These are phyloP conservation scores for Stenoptilia bipunctidactyla DNA, from an alignment of 2,888 invertebrate genomes.

Conservation along the genomic window DNA sequence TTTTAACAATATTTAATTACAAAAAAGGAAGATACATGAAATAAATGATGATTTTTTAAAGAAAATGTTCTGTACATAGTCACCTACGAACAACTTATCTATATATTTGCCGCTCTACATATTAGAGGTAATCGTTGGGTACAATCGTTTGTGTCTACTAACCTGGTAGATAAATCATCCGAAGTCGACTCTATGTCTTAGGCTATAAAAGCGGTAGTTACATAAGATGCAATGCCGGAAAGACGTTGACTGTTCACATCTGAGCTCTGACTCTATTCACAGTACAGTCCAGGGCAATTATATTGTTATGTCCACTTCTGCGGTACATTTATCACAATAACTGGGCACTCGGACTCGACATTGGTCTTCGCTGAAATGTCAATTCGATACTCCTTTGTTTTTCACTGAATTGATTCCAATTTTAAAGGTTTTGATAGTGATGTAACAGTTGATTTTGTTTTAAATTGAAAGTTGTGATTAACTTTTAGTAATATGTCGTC, in stretches of 20 bases:
- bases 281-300: slow-evolving; percentile 66
- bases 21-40: too few relatives aligned
- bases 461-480: slow-evolving; percentile 2
- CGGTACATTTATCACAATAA: slow-evolving; percentile 53
- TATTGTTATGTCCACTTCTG: slow-evolving; percentile 65
- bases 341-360: slow-evolving; percentile 49
- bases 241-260: not conserved
- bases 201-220: too few relatives aligned
- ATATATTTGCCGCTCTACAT: slow-evolving; percentile 1
- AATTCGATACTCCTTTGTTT: slow-evolving; percentile 28
- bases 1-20: too few relatives aligned
- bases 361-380: slow-evolving; percentile 50
- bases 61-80: too few relatives aligned
- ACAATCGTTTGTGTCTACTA: too few relatives aligned
- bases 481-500: slow-evolving; percentile 48
- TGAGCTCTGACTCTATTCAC: slow-evolving; percentile 50
- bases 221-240: too few relatives aligned
- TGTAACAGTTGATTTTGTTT: slow-evolving; percentile 22
- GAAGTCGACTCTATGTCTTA: too few relatives aligned
- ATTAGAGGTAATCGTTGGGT: slow-evolving; percentile 3
- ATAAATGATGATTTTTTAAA: too few relatives aligned
- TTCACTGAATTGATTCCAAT: slow-evolving; percentile 21
- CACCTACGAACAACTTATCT: slow-evolving; percentile 5
- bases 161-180: too few relatives aligned
- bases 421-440: slow-evolving; percentile 28